Conservation (phyloP, 2,888 invertebrate genomes). For the Drosophila imparisetae region DNA sequence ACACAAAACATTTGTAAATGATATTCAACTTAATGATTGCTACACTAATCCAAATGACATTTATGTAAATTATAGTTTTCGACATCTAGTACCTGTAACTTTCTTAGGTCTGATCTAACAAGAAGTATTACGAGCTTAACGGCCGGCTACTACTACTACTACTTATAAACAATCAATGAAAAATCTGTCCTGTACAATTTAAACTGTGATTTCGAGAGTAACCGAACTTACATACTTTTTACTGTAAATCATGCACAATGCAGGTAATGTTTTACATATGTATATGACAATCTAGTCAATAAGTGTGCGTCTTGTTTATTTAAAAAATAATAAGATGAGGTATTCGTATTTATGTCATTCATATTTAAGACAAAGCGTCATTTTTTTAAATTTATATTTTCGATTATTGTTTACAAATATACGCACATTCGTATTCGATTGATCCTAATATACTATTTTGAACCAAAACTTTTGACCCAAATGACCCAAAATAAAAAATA, state of each 20-base stretch:
- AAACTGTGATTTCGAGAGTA: constrained; percentile 72
- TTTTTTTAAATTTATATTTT: constrained; percentile 53
- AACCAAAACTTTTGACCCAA: constrained; percentile 19
- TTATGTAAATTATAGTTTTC: constrained; percentile 50
- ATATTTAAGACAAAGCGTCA: constrained; percentile 45
- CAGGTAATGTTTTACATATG: constrained; percentile 66
- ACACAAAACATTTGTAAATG: constrained; percentile 58
- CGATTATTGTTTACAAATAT: constrained; percentile 54
- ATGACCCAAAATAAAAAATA: constrained; percentile 41
- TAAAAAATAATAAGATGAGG: constrained; percentile 25
- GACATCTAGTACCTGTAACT: constrained; percentile 48
- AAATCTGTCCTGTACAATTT: constrained; percentile 50
- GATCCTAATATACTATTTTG: constrained; percentile 23
- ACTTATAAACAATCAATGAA: constrained; percentile 37
- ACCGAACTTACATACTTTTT: constrained; percentile 43
- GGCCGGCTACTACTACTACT: constrained; percentile 19
- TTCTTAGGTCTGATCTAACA: constrained; percentile 51
- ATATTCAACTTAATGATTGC: constrained; percentile 39
- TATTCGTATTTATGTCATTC: constrained; percentile 38
- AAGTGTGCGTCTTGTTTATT: constrained; percentile 40
- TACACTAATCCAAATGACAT: constrained; percentile 46
- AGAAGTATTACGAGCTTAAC: constrained; percentile 39
- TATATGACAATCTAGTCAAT: constrained; percentile 33
- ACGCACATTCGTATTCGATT: constrained; percentile 37
- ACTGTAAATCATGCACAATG: constrained; percentile 59